phyloP scores from a whole-genome alignment of 2,797 vertebrate species.

The Protosalanx chinensis region DNA sequence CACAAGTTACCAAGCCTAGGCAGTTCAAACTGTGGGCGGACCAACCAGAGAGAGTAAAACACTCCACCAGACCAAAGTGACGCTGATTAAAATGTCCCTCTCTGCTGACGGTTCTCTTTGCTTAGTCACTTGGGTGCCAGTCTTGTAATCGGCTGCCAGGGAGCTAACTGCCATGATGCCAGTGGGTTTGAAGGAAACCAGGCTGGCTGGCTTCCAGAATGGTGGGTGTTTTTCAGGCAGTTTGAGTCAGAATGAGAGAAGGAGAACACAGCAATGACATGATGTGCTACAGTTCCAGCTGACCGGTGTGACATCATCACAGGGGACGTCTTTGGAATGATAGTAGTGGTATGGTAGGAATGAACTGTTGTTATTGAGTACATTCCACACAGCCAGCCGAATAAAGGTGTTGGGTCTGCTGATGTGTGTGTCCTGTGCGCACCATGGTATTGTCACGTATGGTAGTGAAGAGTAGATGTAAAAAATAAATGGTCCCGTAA shows the following conservation, averaged over 20 bases:
- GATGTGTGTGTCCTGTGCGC: too few relatives aligned
- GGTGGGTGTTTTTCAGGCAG: constrained; percentile 55
- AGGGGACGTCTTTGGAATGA: neutral
- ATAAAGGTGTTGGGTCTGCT: too few relatives aligned
- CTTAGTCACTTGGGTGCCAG: constrained; percentile 46
- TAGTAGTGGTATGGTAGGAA: too few relatives aligned
- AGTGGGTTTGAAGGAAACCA: constrained; percentile 54
- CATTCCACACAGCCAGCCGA: too few relatives aligned
- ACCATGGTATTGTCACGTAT: too few relatives aligned
- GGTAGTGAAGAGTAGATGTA: too few relatives aligned
- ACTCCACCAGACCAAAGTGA: neutral
- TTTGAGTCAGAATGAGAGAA: constrained; percentile 57
- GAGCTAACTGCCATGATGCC: constrained; percentile 44
- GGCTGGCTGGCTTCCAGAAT: constrained; percentile 53
- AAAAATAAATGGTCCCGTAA: neutral
- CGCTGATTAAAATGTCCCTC: constrained; percentile 37
- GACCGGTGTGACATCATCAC: neutral
- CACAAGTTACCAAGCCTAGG: too few relatives aligned
- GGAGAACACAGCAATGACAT: constrained; percentile 45
- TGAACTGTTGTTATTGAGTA: too few relatives aligned
- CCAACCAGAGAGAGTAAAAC: constrained; percentile 22
- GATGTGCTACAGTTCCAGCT: constrained; percentile 11
- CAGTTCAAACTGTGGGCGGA: neutral
- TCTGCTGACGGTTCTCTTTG: constrained; percentile 47
- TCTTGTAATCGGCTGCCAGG: constrained; percentile 54